Conservation (phyloP, 2,797 vertebrate species). For the Synaphobranchus kaupii region DNA sequence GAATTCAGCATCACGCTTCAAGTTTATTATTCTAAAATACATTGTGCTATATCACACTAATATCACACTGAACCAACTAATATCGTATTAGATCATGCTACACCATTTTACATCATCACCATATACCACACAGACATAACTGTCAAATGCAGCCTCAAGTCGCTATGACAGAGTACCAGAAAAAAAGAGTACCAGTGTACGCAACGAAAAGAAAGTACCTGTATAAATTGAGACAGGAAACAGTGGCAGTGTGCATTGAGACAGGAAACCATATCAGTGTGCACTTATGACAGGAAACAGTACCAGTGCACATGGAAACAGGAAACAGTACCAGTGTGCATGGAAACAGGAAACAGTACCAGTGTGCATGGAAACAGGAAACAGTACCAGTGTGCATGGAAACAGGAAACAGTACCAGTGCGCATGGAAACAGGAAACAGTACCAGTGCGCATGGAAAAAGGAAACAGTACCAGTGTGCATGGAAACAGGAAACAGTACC, state of each 20-base stretch:
- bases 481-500: neutral
- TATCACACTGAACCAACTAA: neutral
- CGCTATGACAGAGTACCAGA: neutral
- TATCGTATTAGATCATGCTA: neutral
- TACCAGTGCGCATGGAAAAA: neutral
- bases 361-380: neutral
- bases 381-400: neutral
- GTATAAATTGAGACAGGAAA: neutral
- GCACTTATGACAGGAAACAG: neutral
- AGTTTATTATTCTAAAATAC: neutral
- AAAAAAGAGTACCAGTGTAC: neutral
- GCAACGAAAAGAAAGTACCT: neutral
- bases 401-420: neutral
- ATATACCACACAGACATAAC: no score
- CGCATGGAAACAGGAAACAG: neutral
- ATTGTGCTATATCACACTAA: neutral
- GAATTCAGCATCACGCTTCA: slow-evolving; percentile 19
- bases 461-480: neutral
- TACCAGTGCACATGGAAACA: neutral
- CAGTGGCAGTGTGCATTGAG: neutral
- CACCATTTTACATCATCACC: neutral
- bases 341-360: neutral
- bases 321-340: neutral
- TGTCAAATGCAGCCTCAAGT: neutral
- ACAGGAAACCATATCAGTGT: neutral